phyloP scores from a whole-genome alignment of 2,113 vertebrate genomes.

The Centropus unirufus region DNA sequence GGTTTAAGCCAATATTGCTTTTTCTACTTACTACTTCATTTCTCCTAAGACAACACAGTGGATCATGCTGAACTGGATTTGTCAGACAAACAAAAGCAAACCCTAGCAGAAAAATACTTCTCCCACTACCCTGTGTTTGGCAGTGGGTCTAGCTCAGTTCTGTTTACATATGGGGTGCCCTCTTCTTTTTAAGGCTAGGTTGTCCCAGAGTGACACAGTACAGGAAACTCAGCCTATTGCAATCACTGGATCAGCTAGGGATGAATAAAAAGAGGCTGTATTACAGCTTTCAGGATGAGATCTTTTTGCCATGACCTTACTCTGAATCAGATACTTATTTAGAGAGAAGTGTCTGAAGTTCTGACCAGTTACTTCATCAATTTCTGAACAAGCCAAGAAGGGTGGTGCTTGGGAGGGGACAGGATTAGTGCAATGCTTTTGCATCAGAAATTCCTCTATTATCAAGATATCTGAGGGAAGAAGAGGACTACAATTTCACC shows the following conservation, averaged over 20 bases:
- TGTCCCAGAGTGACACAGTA: not conserved
- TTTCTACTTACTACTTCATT: not conserved
- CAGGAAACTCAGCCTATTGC: not conserved
- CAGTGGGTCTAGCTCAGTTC: not conserved
- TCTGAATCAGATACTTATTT: constrained; percentile 49
- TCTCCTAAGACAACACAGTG: not conserved
- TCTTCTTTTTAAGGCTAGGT: not conserved
- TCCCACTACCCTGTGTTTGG: not conserved
- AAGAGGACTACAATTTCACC: not conserved
- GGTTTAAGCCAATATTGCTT: not conserved
- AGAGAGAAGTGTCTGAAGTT: not conserved
- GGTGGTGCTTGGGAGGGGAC: constrained; percentile 33
- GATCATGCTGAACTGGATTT: not conserved
- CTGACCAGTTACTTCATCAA: not conserved
- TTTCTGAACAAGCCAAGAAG: not conserved
- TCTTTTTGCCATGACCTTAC: constrained; percentile 60
- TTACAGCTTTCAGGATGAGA: not conserved
- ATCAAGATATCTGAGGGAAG: not conserved
- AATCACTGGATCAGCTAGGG: not conserved
- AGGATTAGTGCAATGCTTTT: not conserved
- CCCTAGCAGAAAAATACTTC: not conserved
- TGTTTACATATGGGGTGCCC: not conserved
- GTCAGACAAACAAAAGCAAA: not conserved
- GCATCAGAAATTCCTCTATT: not conserved
- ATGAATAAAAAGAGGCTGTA: not conserved